phyloP scores from a whole-genome alignment of 2,113 vertebrate species.

The Lasiurus cinereus region DNA sequence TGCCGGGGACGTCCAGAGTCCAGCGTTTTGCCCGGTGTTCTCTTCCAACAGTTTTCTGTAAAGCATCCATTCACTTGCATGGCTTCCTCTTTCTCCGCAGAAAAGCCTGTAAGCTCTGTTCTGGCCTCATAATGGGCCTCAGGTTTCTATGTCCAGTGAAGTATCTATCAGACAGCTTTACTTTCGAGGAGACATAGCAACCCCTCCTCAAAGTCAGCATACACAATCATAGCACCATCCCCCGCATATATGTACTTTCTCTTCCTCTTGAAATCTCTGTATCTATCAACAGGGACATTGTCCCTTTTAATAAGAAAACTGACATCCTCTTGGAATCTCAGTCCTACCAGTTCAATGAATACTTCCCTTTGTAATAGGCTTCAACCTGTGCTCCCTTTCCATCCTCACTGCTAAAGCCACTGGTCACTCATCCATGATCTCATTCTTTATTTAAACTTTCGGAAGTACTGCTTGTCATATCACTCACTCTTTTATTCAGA shows the following conservation, averaged over 20 bases:
- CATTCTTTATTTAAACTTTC: slow-evolving; percentile 40
- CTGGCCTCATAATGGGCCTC: not conserved
- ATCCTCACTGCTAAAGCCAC: not conserved
- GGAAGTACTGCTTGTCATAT: not conserved
- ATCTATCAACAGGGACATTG: not conserved
- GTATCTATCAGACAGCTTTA: not conserved
- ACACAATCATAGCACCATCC: not conserved
- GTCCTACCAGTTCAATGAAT: not conserved
- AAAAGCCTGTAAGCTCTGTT: not conserved
- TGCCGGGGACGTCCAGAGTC: not conserved
- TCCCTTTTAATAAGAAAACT: slow-evolving; percentile 14
- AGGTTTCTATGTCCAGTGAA: not conserved
- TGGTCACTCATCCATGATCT: not conserved
- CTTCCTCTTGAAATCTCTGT: not conserved
- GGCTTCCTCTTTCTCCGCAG: not conserved
- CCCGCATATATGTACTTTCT: not conserved
- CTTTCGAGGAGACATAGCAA: not conserved
- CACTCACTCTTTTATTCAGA: slow-evolving; percentile 42
- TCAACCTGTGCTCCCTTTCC: not conserved
- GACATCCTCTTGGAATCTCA: not conserved
- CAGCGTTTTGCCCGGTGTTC: not conserved
- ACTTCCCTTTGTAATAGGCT: not conserved
- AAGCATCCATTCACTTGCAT: not conserved
- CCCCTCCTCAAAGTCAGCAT: not conserved
- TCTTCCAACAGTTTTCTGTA: not conserved